A percentile compares a stretch with the other conserved stretches of the same genome.
phyloP scores from a whole-genome alignment of 2,113 vertebrate species.

The Protomyctophum bolini region DNA sequence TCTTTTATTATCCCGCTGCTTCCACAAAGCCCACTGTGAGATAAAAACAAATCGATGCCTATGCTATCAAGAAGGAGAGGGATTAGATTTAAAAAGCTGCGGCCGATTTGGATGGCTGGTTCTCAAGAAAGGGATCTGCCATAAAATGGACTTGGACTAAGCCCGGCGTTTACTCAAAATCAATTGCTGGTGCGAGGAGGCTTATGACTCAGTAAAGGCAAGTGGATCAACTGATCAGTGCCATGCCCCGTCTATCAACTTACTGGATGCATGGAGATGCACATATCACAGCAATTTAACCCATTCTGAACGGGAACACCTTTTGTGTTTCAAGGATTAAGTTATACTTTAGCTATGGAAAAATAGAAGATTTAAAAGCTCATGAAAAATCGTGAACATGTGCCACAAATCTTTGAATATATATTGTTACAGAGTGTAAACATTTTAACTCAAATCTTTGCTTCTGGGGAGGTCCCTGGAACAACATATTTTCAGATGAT shows the following conservation, averaged over 20 bases:
- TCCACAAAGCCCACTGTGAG: not conserved
- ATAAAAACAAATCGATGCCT: constrained; percentile 28
- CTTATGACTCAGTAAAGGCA: not conserved
- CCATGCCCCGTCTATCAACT: not conserved
- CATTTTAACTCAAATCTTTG: too few species aligned
- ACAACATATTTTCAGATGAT: too few species aligned
- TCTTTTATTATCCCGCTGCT: constrained; percentile 8
- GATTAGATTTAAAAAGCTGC: constrained; percentile 21
- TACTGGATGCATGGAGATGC: constrained; percentile 8
- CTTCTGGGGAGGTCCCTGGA: too few species aligned
- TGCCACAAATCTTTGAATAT: too few species aligned
- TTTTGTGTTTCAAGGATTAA: too few species aligned
- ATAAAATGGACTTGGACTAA: not conserved
- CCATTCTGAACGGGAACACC: too few species aligned
- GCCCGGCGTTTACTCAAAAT: constrained; percentile 18
- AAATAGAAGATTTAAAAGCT: too few species aligned
- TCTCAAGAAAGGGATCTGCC: constrained; percentile 8
- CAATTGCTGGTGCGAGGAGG: not conserved
- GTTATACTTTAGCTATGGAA: too few species aligned
- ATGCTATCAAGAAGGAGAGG: constrained; percentile 19
- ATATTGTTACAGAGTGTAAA: too few species aligned
- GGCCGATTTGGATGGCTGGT: constrained; percentile 6
- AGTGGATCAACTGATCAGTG: not conserved
- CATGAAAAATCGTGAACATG: too few species aligned
- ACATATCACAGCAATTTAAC: not conserved